Evolutionary conservation across 2,888 invertebrate species (phyloP).

Genomic region (Andricus curvator): DNA sequence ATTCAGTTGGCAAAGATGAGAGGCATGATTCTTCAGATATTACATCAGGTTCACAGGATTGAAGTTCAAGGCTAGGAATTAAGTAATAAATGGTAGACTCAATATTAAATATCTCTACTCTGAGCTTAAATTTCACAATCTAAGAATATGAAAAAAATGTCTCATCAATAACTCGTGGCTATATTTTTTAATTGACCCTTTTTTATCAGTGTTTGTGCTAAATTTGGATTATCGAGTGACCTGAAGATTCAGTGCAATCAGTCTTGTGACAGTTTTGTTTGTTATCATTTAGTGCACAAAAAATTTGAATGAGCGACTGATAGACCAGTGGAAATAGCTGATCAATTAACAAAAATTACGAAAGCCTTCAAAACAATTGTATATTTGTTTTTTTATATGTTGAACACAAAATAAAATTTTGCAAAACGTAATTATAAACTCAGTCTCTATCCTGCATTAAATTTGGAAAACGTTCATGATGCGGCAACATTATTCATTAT

Average conservation of each 20-base stretch:
- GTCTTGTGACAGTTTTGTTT: background rate
- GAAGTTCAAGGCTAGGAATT: constrained; percentile 31
- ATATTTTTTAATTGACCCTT: background rate
- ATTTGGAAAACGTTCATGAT: too few relatives aligned
- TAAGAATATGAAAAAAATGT: background rate
- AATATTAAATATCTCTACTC: constrained; percentile 15
- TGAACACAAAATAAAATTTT: too few relatives aligned
- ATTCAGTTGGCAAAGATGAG: background rate
- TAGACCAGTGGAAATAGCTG: too few relatives aligned
- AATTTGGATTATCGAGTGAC: background rate
- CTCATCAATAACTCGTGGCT: background rate
- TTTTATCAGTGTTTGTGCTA: background rate
- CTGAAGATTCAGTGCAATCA: background rate
- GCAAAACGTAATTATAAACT: too few relatives aligned
- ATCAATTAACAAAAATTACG: too few relatives aligned
- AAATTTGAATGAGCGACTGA: background rate
- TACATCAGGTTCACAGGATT: constrained; percentile 12
- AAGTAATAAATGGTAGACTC: constrained; percentile 33
- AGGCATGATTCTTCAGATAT: constrained; percentile 5
- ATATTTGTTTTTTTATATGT: too few relatives aligned
- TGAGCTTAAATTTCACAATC: constrained; percentile 11
- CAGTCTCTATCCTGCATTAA: too few relatives aligned
- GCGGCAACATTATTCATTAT: too few relatives aligned
- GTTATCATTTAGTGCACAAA: background rate
- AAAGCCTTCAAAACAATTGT: too few relatives aligned